phyloP scores from a whole-genome alignment of 2,113 vertebrate species.

The Perognathus longimembris region DNA sequence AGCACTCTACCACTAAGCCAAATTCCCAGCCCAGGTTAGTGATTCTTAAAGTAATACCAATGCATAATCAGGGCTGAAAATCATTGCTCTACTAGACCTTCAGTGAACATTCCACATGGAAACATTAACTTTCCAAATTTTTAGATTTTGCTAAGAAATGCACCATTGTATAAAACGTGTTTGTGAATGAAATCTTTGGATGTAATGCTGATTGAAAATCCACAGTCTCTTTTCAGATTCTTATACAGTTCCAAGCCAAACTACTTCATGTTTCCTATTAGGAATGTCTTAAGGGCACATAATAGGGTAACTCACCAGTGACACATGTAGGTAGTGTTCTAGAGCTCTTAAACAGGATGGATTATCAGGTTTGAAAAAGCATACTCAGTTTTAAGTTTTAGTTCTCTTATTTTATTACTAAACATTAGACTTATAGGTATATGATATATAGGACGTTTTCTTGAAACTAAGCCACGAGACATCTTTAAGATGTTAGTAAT shows the following conservation, averaged over 20 bases:
- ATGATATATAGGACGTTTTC: conserved; percentile 21
- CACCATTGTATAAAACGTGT: not conserved
- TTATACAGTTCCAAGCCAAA: not conserved
- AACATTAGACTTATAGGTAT: conserved; percentile 25
- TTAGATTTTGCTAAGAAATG: conserved; percentile 54
- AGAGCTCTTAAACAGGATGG: not conserved
- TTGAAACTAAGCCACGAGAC: conserved; percentile 19
- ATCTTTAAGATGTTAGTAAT: conserved; percentile 34
- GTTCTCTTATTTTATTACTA: conserved; percentile 12
- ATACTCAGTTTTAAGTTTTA: conserved; percentile 7
- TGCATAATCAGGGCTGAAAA: not conserved
- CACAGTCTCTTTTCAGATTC: not conserved
- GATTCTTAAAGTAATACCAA: not conserved
- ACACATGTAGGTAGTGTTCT: not conserved
- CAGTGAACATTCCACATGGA: not conserved
- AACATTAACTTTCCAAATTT: not conserved
- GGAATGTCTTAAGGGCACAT: not conserved
- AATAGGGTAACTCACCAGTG: not conserved
- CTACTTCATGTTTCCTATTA: conserved; percentile 36
- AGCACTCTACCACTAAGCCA: too few species aligned
- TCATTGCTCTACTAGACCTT: not conserved
- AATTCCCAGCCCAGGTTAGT: too few species aligned
- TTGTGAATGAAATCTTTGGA: conserved; percentile 34
- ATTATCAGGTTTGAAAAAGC: not conserved
- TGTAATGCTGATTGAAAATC: not conserved